These are phyloP conservation scores for Pseudopleuronectes americanus DNA, from an alignment of 2,797 vertebrate species.

Conservation along the genomic window DNA sequence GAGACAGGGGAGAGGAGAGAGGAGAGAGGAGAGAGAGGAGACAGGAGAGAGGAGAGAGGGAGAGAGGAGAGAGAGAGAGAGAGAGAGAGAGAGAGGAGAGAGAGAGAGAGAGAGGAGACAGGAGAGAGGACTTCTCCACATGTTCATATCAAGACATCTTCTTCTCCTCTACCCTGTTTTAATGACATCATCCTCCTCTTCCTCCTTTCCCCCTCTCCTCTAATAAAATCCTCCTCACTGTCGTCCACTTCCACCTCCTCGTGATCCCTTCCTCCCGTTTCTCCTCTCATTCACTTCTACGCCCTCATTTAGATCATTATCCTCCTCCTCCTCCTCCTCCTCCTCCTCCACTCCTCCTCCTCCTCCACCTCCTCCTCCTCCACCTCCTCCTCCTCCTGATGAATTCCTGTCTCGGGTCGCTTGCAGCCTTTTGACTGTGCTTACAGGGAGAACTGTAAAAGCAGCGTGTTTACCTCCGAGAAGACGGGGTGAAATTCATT, in stretches of 20 bases:
- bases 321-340: slow-evolving; percentile 6
- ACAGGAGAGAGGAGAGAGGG: too few relatives aligned
- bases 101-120: too few relatives aligned
- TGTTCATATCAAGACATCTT: too few relatives aligned
- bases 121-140: too few relatives aligned
- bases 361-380: neutral
- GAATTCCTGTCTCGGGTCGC: slow-evolving; percentile 48
- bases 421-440: slow-evolving; percentile 46
- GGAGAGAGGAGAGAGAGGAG: too few relatives aligned
- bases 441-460: slow-evolving; percentile 56
- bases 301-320: neutral
- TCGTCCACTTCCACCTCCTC: neutral
- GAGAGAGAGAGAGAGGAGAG: too few relatives aligned
- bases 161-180: neutral
- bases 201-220: neutral
- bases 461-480: slow-evolving; percentile 43
- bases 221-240: neutral
- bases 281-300: neutral
- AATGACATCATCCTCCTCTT: neutral
- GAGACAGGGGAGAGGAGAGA: too few relatives aligned
- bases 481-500: slow-evolving; percentile 63
- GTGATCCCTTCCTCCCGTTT: too few relatives aligned
- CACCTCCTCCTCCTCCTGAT: slow-evolving; percentile 14
- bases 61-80: too few relatives aligned
- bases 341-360: slow-evolving; percentile 8